phyloP scores from a whole-genome alignment of 2,888 invertebrate species.

The Crepidodera aurea region DNA sequence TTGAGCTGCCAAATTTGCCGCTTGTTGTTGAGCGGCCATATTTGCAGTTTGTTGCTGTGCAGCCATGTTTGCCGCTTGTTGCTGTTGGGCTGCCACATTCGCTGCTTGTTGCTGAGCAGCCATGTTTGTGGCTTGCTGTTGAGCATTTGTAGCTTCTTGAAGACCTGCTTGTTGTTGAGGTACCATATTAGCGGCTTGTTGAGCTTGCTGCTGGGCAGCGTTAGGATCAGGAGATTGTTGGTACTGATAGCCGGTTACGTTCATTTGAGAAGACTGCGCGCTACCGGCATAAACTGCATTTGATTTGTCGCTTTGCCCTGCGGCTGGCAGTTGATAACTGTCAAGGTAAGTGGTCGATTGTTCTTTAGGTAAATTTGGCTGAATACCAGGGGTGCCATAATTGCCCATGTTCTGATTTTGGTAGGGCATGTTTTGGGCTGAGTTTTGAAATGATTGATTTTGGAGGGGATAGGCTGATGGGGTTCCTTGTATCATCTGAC shows the following conservation, averaged over 20 bases:
- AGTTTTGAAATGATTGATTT: neutral
- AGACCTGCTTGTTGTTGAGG: neutral
- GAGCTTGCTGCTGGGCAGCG: slow-evolving; percentile 8
- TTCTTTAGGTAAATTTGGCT: neutral
- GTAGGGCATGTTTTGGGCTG: neutral
- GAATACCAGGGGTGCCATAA: neutral
- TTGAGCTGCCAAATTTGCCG: neutral
- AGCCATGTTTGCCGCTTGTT: neutral
- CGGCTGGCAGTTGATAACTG: neutral
- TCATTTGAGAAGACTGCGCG: neutral
- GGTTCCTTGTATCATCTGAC: neutral
- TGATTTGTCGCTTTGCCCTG: neutral
- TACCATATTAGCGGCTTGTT: slow-evolving; percentile 3
- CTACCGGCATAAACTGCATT: neutral
- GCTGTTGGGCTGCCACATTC: neutral
- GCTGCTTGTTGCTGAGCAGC: neutral
- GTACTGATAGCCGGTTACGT: neutral
- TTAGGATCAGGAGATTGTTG: neutral
- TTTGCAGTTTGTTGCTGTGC: neutral
- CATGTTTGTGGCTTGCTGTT: neutral
- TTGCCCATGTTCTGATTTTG: neutral
- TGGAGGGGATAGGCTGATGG: neutral
- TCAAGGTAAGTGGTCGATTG: neutral
- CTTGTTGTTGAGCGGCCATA: neutral
- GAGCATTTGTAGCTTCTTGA: neutral